phyloP scores from a whole-genome alignment of 2,797 vertebrate species.

The Champsocephalus gunnari region DNA sequence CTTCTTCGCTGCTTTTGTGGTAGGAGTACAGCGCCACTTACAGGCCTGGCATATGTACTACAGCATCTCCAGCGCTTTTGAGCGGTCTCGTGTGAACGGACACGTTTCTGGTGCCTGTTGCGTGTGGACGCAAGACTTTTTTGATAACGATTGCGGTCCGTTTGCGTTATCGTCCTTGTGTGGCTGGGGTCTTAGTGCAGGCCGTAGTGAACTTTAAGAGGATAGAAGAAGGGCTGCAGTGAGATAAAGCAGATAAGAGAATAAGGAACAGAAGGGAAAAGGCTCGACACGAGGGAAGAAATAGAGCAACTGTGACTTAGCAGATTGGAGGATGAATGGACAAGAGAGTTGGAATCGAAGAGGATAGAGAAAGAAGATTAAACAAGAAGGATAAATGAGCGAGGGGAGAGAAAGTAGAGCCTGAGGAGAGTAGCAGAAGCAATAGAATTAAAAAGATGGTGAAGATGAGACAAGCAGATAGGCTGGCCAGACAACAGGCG shows the following conservation, averaged over 20 bases:
- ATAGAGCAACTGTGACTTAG: conserved; percentile 4
- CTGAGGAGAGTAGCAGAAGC: not conserved
- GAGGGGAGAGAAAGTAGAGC: not conserved
- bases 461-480: conserved; percentile 27
- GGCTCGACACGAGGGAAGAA: not conserved
- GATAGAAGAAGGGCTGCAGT: conserved; percentile 21
- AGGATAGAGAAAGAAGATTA: conserved; percentile 34
- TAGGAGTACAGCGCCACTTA: too few species aligned
- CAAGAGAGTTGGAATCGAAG: conserved; percentile 13
- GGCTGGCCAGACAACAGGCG: conserved; percentile 24
- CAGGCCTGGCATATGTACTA: too few species aligned
- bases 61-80: too few species aligned
- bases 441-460: conserved; percentile 32
- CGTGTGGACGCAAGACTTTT: too few species aligned
- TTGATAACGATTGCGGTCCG: too few species aligned
- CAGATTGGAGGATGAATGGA: conserved; percentile 19
- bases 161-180: too few species aligned
- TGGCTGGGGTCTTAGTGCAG: not conserved
- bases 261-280: conserved; percentile 11
- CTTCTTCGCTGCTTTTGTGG: too few species aligned
- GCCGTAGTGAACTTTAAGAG: conserved; percentile 22
- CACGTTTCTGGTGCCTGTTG: too few species aligned
- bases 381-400: conserved; percentile 39
- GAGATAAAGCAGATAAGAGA: conserved; percentile 39
- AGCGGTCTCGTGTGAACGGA: too few species aligned